These are phyloP conservation scores for Mirza zaza DNA, from an alignment of 2,113 vertebrate species.

Conservation along the genomic window DNA sequence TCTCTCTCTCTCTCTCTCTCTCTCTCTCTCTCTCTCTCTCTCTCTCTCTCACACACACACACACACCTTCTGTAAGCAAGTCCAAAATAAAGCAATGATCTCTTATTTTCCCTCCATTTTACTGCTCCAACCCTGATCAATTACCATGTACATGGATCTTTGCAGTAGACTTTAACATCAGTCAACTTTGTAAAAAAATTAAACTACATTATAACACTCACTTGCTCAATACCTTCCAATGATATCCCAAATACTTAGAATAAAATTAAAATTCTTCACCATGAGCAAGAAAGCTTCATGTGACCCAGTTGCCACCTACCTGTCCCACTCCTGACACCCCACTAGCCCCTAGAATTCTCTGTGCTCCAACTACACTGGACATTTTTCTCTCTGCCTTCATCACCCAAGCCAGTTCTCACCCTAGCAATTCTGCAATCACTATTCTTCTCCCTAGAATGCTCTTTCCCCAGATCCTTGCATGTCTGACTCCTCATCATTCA, in stretches of 20 bases:
- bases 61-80: background rate
- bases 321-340: background rate
- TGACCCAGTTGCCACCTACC: background rate
- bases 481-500: background rate
- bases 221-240: background rate
- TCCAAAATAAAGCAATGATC: background rate
- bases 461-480: background rate
- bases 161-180: background rate
- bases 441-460: background rate
- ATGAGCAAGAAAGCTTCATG: background rate
- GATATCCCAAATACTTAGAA: background rate
- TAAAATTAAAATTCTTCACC: background rate
- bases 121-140: background rate
- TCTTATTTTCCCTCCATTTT: background rate
- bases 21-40: background rate
- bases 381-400: background rate
- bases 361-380: background rate
- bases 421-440: background rate
- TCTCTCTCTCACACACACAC: background rate
- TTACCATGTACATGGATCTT: background rate
- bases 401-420: accelerated
- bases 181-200: background rate
- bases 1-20: background rate
- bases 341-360: background rate
- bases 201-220: background rate